Percentiles rank a stretch among this genome's conserved stretches.
Conservation (phyloP, 2,888 invertebrate genomes). For the Tinea trinotella region DNA sequence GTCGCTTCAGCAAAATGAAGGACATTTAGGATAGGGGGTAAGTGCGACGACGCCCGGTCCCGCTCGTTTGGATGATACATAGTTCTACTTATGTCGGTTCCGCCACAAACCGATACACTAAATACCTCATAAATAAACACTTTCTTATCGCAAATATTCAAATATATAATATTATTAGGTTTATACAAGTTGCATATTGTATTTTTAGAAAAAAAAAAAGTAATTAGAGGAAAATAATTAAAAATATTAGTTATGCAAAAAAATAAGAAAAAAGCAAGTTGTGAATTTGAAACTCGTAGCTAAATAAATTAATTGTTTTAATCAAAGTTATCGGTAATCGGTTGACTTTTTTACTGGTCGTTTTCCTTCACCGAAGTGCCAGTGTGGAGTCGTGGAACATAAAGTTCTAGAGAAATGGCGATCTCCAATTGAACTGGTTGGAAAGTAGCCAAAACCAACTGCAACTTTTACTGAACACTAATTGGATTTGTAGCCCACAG, state of each 20-base stretch:
- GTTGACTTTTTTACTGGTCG: neutral
- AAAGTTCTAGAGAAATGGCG: slow-evolving; percentile 25
- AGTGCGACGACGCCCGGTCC: neutral
- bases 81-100: neutral
- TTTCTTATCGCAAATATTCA: neutral
- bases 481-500: slow-evolving; percentile 52
- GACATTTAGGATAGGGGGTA: slow-evolving; percentile 12
- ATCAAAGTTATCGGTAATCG: no score
- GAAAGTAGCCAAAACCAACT: slow-evolving; percentile 51
- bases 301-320: no score
- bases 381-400: slow-evolving; percentile 7
- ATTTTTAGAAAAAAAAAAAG: no score
- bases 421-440: slow-evolving; percentile 52
- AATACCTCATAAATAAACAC: neutral
- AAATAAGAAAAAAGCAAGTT: no score
- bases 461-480: slow-evolving; percentile 52
- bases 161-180: no score
- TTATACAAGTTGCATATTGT: no score
- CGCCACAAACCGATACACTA: neutral
- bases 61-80: neutral
- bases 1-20: slow-evolving; percentile 9
- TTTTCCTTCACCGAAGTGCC: neutral
- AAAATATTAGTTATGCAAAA: no score
- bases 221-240: no score
- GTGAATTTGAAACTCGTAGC: no score